Base-by-base conservation (phyloP, 2,888 invertebrate genomes). In the Allolobophora icterica region DNA sequence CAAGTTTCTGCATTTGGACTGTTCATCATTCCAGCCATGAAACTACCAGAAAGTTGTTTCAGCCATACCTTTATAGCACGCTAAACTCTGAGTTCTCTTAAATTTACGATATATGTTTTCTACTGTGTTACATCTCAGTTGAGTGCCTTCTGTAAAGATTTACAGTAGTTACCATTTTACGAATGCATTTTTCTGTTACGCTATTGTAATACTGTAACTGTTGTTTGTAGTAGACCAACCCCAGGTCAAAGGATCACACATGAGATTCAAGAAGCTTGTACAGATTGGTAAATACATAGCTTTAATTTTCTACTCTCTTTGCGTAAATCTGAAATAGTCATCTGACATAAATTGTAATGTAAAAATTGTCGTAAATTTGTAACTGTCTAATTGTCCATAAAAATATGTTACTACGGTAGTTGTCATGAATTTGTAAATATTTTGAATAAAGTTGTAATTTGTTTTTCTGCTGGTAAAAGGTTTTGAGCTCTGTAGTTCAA, bases 231-330 rank as follows among this genome's bases (percentile, higher is more conserved):
- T 93, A 92, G 93, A 93, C 90, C 92, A 92, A 58, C 92, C 92
- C 3, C 92, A 92, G 90, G 91, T 92, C 58, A 93, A 93, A 87
- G 93, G 93, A 34, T 92, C 92, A 35, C 93, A 93, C 89, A 90
- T 97, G 98, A 97, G 99, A 97, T 99, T 99, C 97, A 97, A 99
- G 97, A 99, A 98, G 96, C 97, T 99, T 97, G 99, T 99, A 96
- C 98, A 98, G 96, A 98, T 99, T 98, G 99, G 99, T 99, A 98
- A 93, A 94, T 91, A 92, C 24, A 52, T 38, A 90, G 87, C 40
- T 90, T 42, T 34, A 90, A 71, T 91, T 42, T 83, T 90, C 84
- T 42, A n/a, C 30, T 30, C 89, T 71, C 33, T 89, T 21, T 3
- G 42, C 19, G 19, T 89, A 33, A n/a, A 40, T 89, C 35, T 52